Conservation (phyloP, 2,888 invertebrate genomes). For the Deilephila porcellus region DNA sequence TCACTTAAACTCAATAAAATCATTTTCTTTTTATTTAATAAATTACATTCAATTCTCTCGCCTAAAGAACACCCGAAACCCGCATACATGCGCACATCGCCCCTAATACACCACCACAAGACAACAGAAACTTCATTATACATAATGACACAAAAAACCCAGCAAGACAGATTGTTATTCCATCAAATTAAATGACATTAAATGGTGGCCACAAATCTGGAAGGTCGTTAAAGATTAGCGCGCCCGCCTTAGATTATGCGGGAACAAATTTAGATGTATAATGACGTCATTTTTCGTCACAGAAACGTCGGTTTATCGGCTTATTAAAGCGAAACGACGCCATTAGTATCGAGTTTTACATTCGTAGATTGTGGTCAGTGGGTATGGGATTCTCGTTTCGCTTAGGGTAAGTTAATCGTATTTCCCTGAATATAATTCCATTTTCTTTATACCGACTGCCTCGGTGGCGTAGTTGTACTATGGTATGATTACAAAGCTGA, state of each 20-base stretch:
- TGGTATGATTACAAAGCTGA: no score
- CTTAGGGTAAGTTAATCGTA: no score
- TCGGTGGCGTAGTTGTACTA: no score
- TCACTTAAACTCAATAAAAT: no score
- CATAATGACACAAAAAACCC: neutral
- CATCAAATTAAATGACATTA: slow-evolving; percentile 37
- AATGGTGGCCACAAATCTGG: slow-evolving; percentile 22
- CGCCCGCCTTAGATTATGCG: slow-evolving; percentile 48
- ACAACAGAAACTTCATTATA: neutral
- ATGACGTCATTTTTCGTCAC: slow-evolving; percentile 73
- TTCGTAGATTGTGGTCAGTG: neutral
- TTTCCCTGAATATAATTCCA: no score
- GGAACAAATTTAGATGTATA: slow-evolving; percentile 63
- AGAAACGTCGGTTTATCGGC: slow-evolving; percentile 64
- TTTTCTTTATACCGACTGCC: no score
- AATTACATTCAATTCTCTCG: no score
- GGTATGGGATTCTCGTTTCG: no score
- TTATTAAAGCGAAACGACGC: slow-evolving; percentile 63
- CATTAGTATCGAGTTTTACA: slow-evolving; percentile 56
- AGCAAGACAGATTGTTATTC: slow-evolving; percentile 2
- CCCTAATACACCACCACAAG: neutral
- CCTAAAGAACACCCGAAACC: no score
- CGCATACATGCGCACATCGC: no score
- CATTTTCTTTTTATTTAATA: no score
- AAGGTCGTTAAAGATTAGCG: slow-evolving; percentile 46